Conservation (phyloP, 2,797 vertebrate genomes). For the Mormyrus proboscirostris region DNA sequence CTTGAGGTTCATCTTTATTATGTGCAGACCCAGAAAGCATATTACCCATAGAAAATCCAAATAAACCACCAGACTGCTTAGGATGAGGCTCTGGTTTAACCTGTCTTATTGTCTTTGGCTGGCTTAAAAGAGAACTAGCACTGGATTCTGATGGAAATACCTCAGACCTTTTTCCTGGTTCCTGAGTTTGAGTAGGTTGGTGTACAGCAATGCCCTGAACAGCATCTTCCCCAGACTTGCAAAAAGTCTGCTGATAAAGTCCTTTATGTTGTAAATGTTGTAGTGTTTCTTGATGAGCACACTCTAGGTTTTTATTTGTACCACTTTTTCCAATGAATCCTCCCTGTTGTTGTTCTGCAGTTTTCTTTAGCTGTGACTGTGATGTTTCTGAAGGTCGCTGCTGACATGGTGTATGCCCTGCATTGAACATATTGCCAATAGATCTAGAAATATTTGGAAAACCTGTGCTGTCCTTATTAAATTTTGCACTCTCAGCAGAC, state of each 20-base stretch:
- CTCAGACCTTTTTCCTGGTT: constrained; percentile 49
- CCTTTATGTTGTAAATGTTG: constrained; percentile 39
- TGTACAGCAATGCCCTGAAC: constrained; percentile 13
- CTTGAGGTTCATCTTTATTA: constrained; percentile 46
- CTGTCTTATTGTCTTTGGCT: constrained; percentile 45
- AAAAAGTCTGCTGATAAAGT: constrained; percentile 48
- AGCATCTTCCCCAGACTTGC: constrained; percentile 26
- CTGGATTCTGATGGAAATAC: constrained; percentile 36
- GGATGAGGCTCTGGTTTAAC: constrained; percentile 50
- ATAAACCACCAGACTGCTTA: constrained; percentile 58
- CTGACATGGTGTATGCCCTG: constrained; percentile 50
- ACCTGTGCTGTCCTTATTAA: constrained; percentile 60
- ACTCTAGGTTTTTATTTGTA: constrained; percentile 38
- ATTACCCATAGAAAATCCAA: constrained; percentile 70
- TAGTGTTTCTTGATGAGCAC: constrained; percentile 37
- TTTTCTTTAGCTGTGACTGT: constrained; percentile 14
- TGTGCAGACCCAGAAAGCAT: constrained; percentile 56
- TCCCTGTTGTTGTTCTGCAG: not conserved
- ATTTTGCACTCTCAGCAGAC: constrained; percentile 37
- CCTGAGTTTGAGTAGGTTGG: constrained; percentile 32
- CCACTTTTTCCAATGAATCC: not conserved
- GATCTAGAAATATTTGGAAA: constrained; percentile 77
- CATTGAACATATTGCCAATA: constrained; percentile 73
- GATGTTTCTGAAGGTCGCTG: constrained; percentile 39
- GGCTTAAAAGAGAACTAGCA: constrained; percentile 28